These are phyloP conservation scores for Phthorimaea operculella DNA, from an alignment of 1,140 invertebrate genomes.

Conservation along the genomic window DNA sequence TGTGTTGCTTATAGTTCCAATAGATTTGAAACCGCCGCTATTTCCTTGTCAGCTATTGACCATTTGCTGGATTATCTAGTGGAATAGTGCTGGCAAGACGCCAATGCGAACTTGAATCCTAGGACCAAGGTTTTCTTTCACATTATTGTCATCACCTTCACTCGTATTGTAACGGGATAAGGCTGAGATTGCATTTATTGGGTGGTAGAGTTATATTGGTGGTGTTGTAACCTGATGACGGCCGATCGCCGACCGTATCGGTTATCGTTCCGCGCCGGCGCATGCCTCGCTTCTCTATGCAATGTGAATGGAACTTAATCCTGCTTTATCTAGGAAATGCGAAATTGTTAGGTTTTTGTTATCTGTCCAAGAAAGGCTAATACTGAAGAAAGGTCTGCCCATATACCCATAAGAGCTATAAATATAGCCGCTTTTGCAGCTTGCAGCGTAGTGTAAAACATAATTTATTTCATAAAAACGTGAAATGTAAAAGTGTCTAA, in stretches of 20 bases:
- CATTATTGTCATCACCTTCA: neutral
- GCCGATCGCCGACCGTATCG: constrained; percentile 36
- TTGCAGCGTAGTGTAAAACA: no score
- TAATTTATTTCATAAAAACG: no score
- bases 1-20: no score
- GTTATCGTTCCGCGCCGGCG: constrained; percentile 33
- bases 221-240: constrained; percentile 35
- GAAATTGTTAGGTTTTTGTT: no score
- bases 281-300: constrained; percentile 21
- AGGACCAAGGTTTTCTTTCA: constrained; percentile 7
- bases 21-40: constrained; percentile 4
- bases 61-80: constrained; percentile 25
- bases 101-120: constrained; percentile 24
- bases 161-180: constrained; percentile 6
- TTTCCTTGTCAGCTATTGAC: constrained; percentile 20
- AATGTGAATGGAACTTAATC: constrained; percentile 38
- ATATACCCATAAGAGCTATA: no score
- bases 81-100: constrained; percentile 27
- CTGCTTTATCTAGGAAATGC: constrained; percentile 14
- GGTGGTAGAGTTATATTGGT: constrained; percentile 6
- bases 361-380: no score
- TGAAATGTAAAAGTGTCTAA: no score
- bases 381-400: no score
- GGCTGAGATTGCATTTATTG: constrained; percentile 9
- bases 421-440: no score